Conservation (phyloP, 30 jellyfish, hydroid and myxozoan species). For the Aurelia coerulea region DNA sequence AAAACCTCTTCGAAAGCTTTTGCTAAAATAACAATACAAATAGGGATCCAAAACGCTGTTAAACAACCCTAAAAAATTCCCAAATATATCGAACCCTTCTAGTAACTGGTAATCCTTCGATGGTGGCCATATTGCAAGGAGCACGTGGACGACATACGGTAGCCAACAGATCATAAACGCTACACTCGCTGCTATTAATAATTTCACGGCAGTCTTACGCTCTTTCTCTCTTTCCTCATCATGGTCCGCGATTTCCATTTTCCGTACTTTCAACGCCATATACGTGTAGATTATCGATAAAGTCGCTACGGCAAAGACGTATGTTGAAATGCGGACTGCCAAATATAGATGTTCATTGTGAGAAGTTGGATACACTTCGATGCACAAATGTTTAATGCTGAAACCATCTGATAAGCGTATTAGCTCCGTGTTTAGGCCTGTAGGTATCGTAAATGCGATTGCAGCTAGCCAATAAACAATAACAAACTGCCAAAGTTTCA, state of each 20-base stretch:
- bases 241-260: slow-evolving; percentile 25
- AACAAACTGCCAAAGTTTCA: slow-evolving; percentile 31
- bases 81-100: slow-evolving; percentile 57
- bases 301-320: slow-evolving; percentile 23
- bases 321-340: slow-evolving; percentile 51
- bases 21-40: slow-evolving; percentile 55
- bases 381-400: slow-evolving; percentile 41
- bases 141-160: slow-evolving; percentile 48
- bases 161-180: slow-evolving; percentile 55
- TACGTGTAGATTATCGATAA: slow-evolving; percentile 27
- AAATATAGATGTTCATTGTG: slow-evolving; percentile 23
- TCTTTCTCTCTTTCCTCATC: slow-evolving; percentile 27
- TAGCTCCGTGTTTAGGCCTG: slow-evolving; percentile 44
- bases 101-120: slow-evolving; percentile 19
- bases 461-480: slow-evolving; percentile 48
- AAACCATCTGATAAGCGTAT: slow-evolving; percentile 17
- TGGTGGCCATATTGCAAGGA: slow-evolving; percentile 61
- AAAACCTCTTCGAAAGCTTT: slow-evolving; percentile 61
- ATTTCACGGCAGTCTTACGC: slow-evolving; percentile 50
- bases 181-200: slow-evolving; percentile 47
- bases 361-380: slow-evolving; percentile 40
- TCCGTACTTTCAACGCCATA: slow-evolving; percentile 36
- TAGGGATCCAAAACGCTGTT: slow-evolving; percentile 69
- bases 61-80: slow-evolving; percentile 44
- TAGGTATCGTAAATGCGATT: slow-evolving; percentile 44